Conservation (phyloP, 2,113 vertebrate species). For the Pongo pygmaeus region DNA sequence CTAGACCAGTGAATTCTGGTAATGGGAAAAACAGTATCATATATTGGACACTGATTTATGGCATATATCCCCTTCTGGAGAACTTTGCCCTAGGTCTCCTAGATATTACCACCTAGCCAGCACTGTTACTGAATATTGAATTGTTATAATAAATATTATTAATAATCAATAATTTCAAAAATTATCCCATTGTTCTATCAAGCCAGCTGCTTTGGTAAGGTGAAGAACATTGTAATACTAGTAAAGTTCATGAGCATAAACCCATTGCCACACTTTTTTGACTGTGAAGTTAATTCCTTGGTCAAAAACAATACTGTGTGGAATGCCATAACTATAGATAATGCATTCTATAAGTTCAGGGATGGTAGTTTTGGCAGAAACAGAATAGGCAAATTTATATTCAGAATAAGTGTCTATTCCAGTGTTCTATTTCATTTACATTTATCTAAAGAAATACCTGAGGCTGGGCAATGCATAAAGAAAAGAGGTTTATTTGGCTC, state of each 20-base stretch:
- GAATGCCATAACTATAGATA: background rate
- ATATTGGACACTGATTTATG: background rate
- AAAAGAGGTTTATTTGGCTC: too few species aligned
- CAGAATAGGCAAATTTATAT: background rate
- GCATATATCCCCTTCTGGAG: background rate
- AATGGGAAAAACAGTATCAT: background rate
- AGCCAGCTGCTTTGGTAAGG: background rate
- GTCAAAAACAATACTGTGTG: background rate
- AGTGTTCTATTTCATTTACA: too few species aligned
- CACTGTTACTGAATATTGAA: background rate
- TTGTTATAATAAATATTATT: background rate
- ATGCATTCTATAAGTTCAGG: background rate
- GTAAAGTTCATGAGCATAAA: background rate
- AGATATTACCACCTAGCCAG: background rate
- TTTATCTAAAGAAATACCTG: too few species aligned
- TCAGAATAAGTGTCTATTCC: background rate
- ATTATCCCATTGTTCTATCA: background rate
- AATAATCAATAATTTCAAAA: background rate
- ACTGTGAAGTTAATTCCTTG: background rate
- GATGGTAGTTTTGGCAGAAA: background rate
- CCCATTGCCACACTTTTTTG: background rate
- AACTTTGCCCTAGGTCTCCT: background rate
- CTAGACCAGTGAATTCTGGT: background rate
- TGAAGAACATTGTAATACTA: background rate
- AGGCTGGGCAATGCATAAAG: too few species aligned